Base-by-base conservation (phyloP, 2,888 invertebrate genomes). In the Cosmia pyralina region DNA sequence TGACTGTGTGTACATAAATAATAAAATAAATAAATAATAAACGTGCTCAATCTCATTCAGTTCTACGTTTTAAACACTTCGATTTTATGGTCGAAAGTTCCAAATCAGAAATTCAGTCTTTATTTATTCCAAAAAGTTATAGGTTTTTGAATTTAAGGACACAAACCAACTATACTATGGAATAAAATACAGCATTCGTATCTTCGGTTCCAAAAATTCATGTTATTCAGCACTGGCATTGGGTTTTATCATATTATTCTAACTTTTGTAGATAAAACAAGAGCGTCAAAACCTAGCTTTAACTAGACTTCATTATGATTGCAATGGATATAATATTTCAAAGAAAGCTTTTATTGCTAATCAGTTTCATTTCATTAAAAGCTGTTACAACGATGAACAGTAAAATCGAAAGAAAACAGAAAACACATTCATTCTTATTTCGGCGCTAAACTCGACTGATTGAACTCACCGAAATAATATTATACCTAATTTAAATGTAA, bases 401-500 rank as follows among this genome's bases (percentile, higher is more conserved):
- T 68, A 48, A 53, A 75, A 57, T 53, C 13, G n/a, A 44, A 38
- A 72, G 46, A 57, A 28, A 28, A n/a, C 69, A 67, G 34, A 19
- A 65, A 78, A 15, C n/a, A 65, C 17, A 59, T 71, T 65, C 15
- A 68, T 71, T 44, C 19, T 46, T 2, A 65, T 68, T 57, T 48
- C 19, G 70, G 53, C 34, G 53, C 59, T 34, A 44, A 44, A 62
- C 15, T 50, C 15, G 52, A 50, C 38, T 72, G 57, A 68, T 80
- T 72, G 72, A 80, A 66, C 62, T 69, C 19, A 17, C 65, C 78
- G 60, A 72, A 65, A 77, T 71, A 22, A 63, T 64, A 46, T 41
- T 57, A 57, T 28, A 28, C 57, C 17, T 55, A 55, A 69, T 70
- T 80, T 67, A 66, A 81, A n/a, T n/a, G n/a, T n/a, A n/a, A n/a